These are phyloP conservation scores for Lampropteryx suffumata DNA, from an alignment of 2,888 invertebrate species.

Conservation along the genomic window DNA sequence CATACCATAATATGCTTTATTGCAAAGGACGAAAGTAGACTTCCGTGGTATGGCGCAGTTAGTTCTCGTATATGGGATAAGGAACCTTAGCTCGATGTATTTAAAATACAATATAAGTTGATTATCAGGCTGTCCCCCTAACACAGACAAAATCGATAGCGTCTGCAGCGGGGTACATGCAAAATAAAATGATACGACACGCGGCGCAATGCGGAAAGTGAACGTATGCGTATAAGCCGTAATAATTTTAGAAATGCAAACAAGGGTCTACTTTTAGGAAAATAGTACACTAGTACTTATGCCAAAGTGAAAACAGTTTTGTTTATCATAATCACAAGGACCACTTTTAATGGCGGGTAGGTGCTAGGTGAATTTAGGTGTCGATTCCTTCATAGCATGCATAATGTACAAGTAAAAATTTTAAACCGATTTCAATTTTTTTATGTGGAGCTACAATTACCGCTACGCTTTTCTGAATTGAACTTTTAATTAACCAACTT, in stretches of 20 bases:
- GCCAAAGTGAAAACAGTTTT: too few species aligned
- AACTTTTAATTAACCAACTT: too few species aligned
- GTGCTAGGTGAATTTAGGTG: too few species aligned
- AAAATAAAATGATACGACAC: constrained; percentile 52
- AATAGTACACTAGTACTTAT: too few species aligned
- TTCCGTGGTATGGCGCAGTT: constrained; percentile 7
- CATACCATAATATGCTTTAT: constrained; percentile 23
- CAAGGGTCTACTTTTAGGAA: too few species aligned
- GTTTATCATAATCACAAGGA: too few species aligned
- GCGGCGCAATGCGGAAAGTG: constrained; percentile 43
- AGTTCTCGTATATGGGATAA: constrained; percentile 33
- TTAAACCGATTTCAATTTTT: too few species aligned
- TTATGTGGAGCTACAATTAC: too few species aligned
- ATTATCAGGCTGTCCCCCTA: constrained; percentile 79
- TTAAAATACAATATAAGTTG: constrained; percentile 79
- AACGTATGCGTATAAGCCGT: constrained; percentile 22
- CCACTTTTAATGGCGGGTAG: too few species aligned
- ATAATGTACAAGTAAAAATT: too few species aligned
- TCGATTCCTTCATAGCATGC: too few species aligned
- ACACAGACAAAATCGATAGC: constrained; percentile 82
- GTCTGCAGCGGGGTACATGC: constrained; percentile 72
- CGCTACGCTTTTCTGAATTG: too few species aligned
- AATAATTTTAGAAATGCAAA: constrained; percentile 25
- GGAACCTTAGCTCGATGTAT: constrained; percentile 63
- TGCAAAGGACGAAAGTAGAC: constrained; percentile 16